Evolutionary conservation across 2,113 vertebrate genomes (phyloP).

Genomic region (Peromyscus polionotus): DNA sequence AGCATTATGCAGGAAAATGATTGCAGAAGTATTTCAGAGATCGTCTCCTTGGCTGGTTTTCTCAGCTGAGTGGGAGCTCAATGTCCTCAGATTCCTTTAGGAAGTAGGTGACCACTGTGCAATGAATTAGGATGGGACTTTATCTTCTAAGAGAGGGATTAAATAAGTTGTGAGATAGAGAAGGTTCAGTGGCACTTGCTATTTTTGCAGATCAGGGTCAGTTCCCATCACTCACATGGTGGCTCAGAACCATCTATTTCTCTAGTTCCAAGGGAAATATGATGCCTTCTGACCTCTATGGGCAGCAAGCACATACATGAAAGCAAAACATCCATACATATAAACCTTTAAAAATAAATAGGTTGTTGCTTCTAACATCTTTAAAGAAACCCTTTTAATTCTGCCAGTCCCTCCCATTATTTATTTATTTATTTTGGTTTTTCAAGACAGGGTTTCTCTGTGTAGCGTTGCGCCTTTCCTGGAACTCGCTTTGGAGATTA

Average conservation of each 20-base stretch:
- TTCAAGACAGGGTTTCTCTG: no score
- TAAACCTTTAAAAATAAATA: background rate
- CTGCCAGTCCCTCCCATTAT: background rate
- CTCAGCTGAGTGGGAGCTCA: background rate
- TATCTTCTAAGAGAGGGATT: background rate
- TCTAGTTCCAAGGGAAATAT: background rate
- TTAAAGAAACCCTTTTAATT: background rate
- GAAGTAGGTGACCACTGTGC: background rate
- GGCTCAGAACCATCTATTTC: background rate
- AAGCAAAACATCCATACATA: background rate
- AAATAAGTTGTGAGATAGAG: background rate
- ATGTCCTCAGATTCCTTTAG: background rate
- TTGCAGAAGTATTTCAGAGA: background rate
- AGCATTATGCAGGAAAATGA: background rate
- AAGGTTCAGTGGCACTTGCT: background rate
- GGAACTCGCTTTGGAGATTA: no score
- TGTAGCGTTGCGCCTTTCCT: no score
- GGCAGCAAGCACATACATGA: background rate
- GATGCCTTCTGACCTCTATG: background rate
- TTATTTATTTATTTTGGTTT: background rate
- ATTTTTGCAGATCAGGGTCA: background rate
- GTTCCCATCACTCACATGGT: background rate
- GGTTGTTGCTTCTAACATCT: background rate
- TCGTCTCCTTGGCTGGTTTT: background rate
- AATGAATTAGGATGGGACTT: background rate